Percentiles rank a stretch among this genome's conserved stretches.
Conservation (phyloP, 2,888 invertebrate species). For the Melanchra persicariae region DNA sequence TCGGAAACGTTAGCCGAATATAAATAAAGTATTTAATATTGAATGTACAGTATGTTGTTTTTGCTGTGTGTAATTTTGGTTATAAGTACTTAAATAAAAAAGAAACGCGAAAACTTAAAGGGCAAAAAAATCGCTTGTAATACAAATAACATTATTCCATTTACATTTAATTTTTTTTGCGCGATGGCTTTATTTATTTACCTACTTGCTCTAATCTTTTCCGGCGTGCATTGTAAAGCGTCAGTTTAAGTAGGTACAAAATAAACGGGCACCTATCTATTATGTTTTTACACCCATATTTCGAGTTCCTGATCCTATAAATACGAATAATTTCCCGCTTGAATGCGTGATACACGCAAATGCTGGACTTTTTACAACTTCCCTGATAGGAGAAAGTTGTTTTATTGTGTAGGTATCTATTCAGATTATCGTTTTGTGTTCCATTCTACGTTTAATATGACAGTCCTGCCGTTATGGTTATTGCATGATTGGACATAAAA, state of each 20-base stretch:
- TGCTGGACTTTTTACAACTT: slow-evolving; percentile 52
- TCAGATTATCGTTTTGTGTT: slow-evolving; percentile 29
- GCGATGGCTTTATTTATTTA: slow-evolving; percentile 6
- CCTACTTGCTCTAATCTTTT: slow-evolving; percentile 12
- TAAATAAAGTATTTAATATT: slow-evolving; percentile 53
- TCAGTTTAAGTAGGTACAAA: slow-evolving; percentile 12
- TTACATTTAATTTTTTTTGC: neutral
- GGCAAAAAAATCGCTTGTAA: neutral
- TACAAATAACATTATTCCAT: neutral
- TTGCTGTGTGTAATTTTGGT: neutral
- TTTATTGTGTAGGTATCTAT: slow-evolving; percentile 36
- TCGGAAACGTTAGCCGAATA: slow-evolving; percentile 59
- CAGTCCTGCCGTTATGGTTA: slow-evolving; percentile 24
- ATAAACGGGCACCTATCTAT: slow-evolving; percentile 28
- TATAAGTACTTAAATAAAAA: neutral
- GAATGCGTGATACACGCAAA: slow-evolving; percentile 66
- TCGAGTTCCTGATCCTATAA: slow-evolving; percentile 54
- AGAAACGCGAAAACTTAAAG: neutral
- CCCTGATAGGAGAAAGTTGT: slow-evolving; percentile 58
- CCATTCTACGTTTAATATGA: slow-evolving; percentile 21
- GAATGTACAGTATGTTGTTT: slow-evolving; percentile 56
- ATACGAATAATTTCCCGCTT: slow-evolving; percentile 57
- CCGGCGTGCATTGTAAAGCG: slow-evolving; percentile 13
- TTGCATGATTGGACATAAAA: slow-evolving; percentile 34
- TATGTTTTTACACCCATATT: slow-evolving; percentile 38